phyloP scores from a whole-genome alignment of 2,113 vertebrate genomes.

The Charadrius vociferus region DNA sequence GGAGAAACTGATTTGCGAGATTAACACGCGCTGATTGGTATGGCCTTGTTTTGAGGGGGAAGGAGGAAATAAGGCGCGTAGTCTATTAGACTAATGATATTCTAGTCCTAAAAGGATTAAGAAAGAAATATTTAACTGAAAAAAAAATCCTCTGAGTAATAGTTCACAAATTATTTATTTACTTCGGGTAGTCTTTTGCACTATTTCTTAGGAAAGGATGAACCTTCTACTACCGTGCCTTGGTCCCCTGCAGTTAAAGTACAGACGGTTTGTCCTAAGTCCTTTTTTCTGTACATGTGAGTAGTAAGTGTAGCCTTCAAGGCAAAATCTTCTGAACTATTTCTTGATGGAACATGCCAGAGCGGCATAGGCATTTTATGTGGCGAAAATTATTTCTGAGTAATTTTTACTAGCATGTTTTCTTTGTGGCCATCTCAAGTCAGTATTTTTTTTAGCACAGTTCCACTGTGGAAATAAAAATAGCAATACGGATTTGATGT shows the following conservation, averaged over 20 bases:
- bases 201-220: neutral
- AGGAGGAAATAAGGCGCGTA: neutral
- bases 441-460: neutral
- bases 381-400: neutral
- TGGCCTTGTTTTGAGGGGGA: neutral
- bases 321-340: neutral
- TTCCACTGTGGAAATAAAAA: neutral
- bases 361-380: neutral
- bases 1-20: neutral
- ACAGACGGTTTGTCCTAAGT: neutral
- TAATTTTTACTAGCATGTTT: neutral
- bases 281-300: neutral
- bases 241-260: neutral
- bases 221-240: neutral
- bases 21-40: neutral
- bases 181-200: neutral
- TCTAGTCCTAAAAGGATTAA: neutral
- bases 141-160: neutral
- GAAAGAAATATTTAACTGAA: neutral
- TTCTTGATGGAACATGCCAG: neutral
- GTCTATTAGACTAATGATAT: neutral
- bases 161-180: neutral
- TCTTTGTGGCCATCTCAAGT: neutral
- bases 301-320: neutral
- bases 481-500: neutral